Conservation (phyloP, 2,113 vertebrate genomes). For the Climacteris rufus region DNA sequence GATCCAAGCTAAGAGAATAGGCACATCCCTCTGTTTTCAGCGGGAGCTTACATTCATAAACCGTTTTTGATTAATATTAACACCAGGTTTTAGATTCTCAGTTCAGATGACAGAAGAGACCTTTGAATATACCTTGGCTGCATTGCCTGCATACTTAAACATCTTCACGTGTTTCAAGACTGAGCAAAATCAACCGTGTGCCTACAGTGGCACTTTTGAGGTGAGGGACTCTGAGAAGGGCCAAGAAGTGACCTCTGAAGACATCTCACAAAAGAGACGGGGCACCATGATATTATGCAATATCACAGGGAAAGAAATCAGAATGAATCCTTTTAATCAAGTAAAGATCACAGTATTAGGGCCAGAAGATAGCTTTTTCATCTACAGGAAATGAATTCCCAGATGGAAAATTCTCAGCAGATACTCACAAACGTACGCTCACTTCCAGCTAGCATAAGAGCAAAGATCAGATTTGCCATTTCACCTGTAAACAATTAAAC, state of each 20-base stretch:
- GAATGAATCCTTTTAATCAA: constrained; percentile 57
- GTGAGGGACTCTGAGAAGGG: neutral
- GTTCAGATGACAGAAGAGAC: constrained; percentile 18
- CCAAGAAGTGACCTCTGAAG: neutral
- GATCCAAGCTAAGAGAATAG: neutral
- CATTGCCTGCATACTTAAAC: constrained; percentile 46
- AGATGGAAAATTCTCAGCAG: constrained; percentile 1
- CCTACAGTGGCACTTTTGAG: neutral
- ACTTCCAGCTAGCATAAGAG: constrained; percentile 1
- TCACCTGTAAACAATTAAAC: constrained; percentile 52
- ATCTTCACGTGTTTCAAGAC: neutral
- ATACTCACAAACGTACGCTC: neutral
- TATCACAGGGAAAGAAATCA: constrained; percentile 44
- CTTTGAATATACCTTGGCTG: constrained; percentile 30
- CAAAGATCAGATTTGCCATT: constrained; percentile 25
- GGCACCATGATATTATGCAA: neutral
- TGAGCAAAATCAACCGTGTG: neutral
- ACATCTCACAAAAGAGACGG: neutral
- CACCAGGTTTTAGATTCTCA: constrained; percentile 36
- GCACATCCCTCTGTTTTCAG: neutral
- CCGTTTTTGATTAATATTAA: constrained; percentile 48
- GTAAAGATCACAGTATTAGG: constrained; percentile 50
- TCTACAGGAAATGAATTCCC: constrained; percentile 28
- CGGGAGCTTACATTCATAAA: neutral
- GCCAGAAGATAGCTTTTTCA: constrained; percentile 11